These are phyloP conservation scores for Sminthurides aquaticus DNA, from an alignment of 2,888 invertebrate species.

Conservation along the genomic window DNA sequence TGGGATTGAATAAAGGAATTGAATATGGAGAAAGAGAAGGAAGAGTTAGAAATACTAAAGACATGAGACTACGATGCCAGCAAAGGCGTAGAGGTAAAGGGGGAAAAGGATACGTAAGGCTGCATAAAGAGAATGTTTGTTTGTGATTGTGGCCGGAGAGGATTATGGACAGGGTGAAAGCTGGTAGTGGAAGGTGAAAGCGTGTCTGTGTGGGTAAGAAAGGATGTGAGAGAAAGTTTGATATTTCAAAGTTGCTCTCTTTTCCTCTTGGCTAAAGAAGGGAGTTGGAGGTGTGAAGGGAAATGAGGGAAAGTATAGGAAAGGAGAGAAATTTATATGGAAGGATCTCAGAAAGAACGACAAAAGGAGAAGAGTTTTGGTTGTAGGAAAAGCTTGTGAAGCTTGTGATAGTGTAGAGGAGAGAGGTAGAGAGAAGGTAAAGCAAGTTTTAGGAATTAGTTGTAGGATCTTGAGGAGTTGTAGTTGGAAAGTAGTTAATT, in stretches of 20 bases:
- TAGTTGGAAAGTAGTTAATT: not conserved
- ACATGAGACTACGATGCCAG: too few species aligned
- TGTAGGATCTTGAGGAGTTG: not conserved
- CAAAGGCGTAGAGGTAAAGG: too few species aligned
- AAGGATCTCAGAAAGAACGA: not conserved
- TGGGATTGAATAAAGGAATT: too few species aligned
- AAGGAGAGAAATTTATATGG: not conserved
- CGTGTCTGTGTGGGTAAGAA: not conserved
- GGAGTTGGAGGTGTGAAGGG: not conserved
- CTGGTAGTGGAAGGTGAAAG: not conserved
- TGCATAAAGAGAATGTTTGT: too few species aligned
- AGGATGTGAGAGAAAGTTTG: not conserved
- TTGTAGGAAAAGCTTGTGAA: too few species aligned
- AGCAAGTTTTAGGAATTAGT: not conserved
- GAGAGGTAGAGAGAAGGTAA: too few species aligned
- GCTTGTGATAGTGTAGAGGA: too few species aligned
- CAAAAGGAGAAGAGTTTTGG: not conserved
- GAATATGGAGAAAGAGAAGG: too few species aligned
- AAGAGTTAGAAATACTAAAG: too few species aligned
- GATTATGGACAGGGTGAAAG: not conserved
- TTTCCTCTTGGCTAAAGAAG: constrained; percentile 3
- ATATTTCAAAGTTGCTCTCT: not conserved
- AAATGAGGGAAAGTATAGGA: too few species aligned
- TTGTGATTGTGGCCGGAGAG: constrained; percentile 1
- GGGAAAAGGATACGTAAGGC: too few species aligned